phyloP scores from a whole-genome alignment of 2,888 invertebrate genomes.

The Linyphia triangularis region DNA sequence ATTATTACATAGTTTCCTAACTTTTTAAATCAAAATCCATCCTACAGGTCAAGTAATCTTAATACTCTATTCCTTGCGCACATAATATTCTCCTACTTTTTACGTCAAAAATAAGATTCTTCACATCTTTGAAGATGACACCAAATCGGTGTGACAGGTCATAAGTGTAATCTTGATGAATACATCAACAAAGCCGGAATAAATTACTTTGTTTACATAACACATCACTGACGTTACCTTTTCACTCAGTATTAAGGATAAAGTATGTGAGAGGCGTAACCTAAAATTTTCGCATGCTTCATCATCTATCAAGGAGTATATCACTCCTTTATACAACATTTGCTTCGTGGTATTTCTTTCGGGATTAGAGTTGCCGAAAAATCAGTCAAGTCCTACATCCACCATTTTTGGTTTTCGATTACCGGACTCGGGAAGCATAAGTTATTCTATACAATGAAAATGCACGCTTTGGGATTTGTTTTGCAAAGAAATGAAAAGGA shows the following conservation, averaged over 20 bases:
- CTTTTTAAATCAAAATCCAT: too few relatives aligned
- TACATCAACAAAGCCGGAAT: slow-evolving; percentile 25
- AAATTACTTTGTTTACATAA: slow-evolving; percentile 39
- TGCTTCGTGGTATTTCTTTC: not conserved
- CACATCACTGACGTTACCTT: not conserved
- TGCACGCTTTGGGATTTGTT: not conserved
- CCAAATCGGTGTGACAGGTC: not conserved
- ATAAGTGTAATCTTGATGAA: slow-evolving; percentile 36
- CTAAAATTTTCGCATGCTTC: not conserved
- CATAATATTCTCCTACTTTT: too few relatives aligned
- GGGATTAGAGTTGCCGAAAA: not conserved
- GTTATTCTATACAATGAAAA: not conserved
- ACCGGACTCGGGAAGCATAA: not conserved
- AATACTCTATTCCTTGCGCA: too few relatives aligned
- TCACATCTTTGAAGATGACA: not conserved
- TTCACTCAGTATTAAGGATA: slow-evolving; percentile 23
- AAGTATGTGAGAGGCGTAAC: slow-evolving; percentile 1
- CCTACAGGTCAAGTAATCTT: too few relatives aligned
- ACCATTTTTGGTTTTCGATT: slow-evolving; percentile 2
- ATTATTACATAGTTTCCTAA: too few relatives aligned
- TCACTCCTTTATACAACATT: slow-evolving; percentile 1
- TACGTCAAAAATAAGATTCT: not conserved
- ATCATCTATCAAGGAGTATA: not conserved
- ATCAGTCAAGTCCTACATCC: not conserved
- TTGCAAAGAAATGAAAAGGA: too few relatives aligned